Percentiles rank a stretch among this genome's conserved stretches.
Evolutionary conservation across 2,888 invertebrate species (phyloP).

Genomic region (Agrotis puta): DNA sequence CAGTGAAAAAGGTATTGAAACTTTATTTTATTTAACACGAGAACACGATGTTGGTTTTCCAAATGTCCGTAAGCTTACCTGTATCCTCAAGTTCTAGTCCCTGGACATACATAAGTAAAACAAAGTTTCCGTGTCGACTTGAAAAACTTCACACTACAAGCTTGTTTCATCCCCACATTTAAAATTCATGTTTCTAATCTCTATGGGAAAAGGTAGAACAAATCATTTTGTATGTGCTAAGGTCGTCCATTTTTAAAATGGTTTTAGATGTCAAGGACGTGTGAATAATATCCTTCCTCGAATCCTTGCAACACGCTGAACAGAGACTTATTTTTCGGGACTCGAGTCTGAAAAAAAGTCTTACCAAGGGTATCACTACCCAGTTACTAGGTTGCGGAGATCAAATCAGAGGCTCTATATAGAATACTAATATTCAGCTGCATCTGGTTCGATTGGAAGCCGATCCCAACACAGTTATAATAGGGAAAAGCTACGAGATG

Average conservation of each 20-base stretch:
- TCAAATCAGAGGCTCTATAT: no score
- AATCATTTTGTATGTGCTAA: constrained; percentile 7
- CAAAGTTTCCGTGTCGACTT: constrained; percentile 21
- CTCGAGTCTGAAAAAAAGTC: no score
- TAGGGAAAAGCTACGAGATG: no score
- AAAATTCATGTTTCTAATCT: constrained; percentile 27
- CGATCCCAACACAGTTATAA: no score
- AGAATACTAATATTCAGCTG: no score
- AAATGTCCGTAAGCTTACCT: constrained; percentile 6
- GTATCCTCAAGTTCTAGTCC: constrained; percentile 12
- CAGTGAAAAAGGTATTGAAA: background rate
- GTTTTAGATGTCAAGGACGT: constrained; percentile 1
- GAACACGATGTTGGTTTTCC: background rate
- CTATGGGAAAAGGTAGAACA: constrained; percentile 12
- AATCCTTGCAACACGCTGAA: background rate
- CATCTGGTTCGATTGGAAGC: no score
- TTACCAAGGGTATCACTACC: no score
- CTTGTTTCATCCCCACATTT: constrained; percentile 1
- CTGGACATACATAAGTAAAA: constrained; percentile 37
- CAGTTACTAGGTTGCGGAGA: no score
- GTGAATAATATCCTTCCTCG: background rate
- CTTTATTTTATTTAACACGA: background rate
- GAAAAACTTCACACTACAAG: constrained; percentile 25
- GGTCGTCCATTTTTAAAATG: constrained; percentile 26
- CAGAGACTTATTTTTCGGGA: background rate